phyloP scores from a whole-genome alignment of 1,140 invertebrate species.

The Lordiphosa mommai region DNA sequence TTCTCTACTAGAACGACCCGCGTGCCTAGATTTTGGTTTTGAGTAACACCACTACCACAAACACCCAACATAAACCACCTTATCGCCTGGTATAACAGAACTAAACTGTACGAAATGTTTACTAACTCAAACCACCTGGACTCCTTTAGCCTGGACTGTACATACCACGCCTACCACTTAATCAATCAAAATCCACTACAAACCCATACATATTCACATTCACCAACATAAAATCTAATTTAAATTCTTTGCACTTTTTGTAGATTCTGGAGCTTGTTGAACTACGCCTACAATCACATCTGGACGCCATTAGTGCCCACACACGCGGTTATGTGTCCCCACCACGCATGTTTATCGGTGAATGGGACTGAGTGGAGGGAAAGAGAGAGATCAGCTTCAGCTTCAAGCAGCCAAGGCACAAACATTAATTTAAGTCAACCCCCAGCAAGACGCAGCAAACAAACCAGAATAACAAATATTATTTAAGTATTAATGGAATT shows the following conservation, averaged over 20 bases:
- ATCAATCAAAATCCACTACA: constrained; percentile 26
- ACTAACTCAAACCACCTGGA: constrained; percentile 65
- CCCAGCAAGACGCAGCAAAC: constrained; percentile 10
- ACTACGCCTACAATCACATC: constrained; percentile 91
- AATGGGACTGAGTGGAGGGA: constrained; percentile 85
- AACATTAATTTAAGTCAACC: constrained; percentile 62
- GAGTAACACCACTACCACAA: background rate
- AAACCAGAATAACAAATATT: constrained; percentile 33
- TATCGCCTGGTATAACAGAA: constrained; percentile 33
- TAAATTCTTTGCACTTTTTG: constrained; percentile 72
- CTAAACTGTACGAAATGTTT: constrained; percentile 58
- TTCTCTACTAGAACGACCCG: too few species aligned
- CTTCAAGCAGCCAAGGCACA: constrained; percentile 55
- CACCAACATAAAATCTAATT: constrained; percentile 8
- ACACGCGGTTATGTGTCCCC: constrained; percentile 89
- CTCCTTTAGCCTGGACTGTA: constrained; percentile 47
- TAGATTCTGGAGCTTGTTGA: constrained; percentile 92
- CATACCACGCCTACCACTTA: background rate
- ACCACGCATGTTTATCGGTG: constrained; percentile 92
- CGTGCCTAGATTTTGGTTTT: background rate
- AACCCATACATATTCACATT: constrained; percentile 41
- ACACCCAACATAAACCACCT: background rate
- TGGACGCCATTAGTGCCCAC: constrained; percentile 93
- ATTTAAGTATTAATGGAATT: constrained; percentile 56
- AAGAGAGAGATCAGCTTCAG: constrained; percentile 21